Evolutionary conservation across 2,888 invertebrate species (phyloP).

Genomic region (Thumatha senex): DNA sequence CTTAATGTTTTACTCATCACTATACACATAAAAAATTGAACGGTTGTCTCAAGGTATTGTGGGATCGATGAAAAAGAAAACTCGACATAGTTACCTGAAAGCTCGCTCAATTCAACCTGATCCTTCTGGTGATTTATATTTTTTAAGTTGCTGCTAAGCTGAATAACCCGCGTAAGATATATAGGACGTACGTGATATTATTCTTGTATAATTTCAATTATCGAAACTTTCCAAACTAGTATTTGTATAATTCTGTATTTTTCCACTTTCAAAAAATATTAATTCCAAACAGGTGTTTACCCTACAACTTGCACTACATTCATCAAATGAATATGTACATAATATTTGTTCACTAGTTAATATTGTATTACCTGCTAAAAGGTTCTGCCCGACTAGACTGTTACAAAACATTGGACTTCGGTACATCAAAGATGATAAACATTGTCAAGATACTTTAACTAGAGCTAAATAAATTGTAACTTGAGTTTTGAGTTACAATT

Average conservation of each 20-base stretch:
- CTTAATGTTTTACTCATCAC: too few relatives aligned
- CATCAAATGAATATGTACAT: constrained; percentile 14
- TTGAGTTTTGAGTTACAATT: not conserved
- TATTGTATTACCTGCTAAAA: constrained; percentile 19
- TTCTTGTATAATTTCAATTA: too few relatives aligned
- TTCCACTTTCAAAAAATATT: not conserved
- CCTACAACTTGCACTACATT: constrained; percentile 1
- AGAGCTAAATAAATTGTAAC: not conserved
- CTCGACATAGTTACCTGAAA: too few relatives aligned
- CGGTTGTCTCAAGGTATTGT: too few relatives aligned
- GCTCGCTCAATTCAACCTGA: too few relatives aligned
- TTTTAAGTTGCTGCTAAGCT: too few relatives aligned
- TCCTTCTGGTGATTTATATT: too few relatives aligned
- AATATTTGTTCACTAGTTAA: constrained; percentile 18
- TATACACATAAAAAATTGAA: too few relatives aligned
- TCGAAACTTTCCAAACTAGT: too few relatives aligned
- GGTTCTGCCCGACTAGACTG: constrained; percentile 14
- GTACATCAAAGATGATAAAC: constrained; percentile 32
- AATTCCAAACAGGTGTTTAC: constrained; percentile 2
- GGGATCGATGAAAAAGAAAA: too few relatives aligned
- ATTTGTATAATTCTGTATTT: not conserved
- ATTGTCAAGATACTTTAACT: constrained; percentile 10
- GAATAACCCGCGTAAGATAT: too few relatives aligned
- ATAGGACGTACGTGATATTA: too few relatives aligned
- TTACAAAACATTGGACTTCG: constrained; percentile 9